Base-by-base conservation (phyloP, 2,888 invertebrate species). In the Chymomyza fuscimana region DNA sequence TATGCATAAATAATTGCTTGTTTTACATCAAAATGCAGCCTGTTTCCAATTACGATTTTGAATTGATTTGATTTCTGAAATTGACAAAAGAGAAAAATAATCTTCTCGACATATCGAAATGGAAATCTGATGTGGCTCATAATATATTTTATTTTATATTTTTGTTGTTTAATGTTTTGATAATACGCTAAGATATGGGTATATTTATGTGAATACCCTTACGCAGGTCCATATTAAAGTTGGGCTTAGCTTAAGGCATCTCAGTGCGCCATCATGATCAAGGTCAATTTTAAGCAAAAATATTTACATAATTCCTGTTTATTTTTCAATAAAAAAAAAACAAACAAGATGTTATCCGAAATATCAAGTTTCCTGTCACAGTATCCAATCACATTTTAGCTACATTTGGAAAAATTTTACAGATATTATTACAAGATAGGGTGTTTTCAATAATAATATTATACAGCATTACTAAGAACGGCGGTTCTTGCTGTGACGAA, bases 1-100 rank as follows among this genome's bases (percentile, higher is more conserved):
- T 86, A 73, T 73, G 67, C 67, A n/a, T 22, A 16, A 54, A 7
- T 46, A 46, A 46, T 46, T 12, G 40, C 40, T 46, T 46, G 40
- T 46, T 46, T 46, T 46, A 46, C 40, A 46, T 46, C 40, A 46
- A 46, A 46, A 46, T 46, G 40, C 12, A 46, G 40, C 40, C 40
- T 46, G 40, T 46, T 46, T 46, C 40, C 12, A 46, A 46, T 46
- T 46, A 46, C 40, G 40, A 46, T 46, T 46, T 46, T 46, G 12
- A 46, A 46, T 46, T 46, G 40, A 46, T 46, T 46, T 46, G 40
- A 46, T 46, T 46, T 46, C 40, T 46, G 40, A 12, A 46, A 46
- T 5, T 46, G 40, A 46, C 40, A 46, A 12, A 46, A 12, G 40
- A 46, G 40, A 46, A 46, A 46, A 12, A 46, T 46, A 46, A 46